Evolutionary conservation across 2,888 invertebrate genomes (phyloP).

Genomic region (Shargacucullia verbasci): DNA sequence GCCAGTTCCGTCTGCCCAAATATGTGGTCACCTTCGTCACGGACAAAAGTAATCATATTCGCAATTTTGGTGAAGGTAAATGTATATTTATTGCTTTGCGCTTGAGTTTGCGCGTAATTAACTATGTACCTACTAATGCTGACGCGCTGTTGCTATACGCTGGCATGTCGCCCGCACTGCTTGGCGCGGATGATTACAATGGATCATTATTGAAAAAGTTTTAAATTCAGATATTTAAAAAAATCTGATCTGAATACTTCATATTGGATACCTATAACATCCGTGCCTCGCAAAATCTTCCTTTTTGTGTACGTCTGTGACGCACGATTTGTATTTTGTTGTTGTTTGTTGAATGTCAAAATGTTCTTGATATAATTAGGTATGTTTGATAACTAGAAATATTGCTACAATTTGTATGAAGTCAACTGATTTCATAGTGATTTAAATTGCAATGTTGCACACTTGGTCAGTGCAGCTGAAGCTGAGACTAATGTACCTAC

Average conservation of each 20-base stretch:
- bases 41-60: conserved; percentile 89
- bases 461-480: conserved; percentile 16
- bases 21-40: conserved; percentile 90
- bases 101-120: conserved; percentile 83
- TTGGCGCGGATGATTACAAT: conserved; percentile 67
- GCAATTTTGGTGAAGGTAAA: conserved; percentile 91
- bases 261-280: conserved; percentile 44
- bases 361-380: conserved; percentile 17
- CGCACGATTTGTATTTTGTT: conserved; percentile 55
- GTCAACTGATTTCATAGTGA: conserved; percentile 20
- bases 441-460: conserved; percentile 8
- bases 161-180: conserved; percentile 71
- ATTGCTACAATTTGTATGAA: neutral
- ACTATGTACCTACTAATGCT: conserved; percentile 77
- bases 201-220: conserved; percentile 40
- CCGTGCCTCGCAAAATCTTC: conserved; percentile 67
- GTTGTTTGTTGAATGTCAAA: conserved; percentile 39
- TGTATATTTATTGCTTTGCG: conserved; percentile 87
- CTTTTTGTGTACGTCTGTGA: conserved; percentile 59
- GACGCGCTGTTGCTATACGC: conserved; percentile 72
- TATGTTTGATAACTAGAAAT: neutral
- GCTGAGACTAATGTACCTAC: conserved; percentile 4
- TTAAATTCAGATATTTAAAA: conserved; percentile 30
- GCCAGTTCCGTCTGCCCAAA: conserved; percentile 90
- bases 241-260: conserved; percentile 20